A percentile compares a stretch with the other conserved stretches of the same genome.
These are phyloP conservation scores for Teleiodes luculella DNA, from an alignment of 2,888 invertebrate genomes.

Conservation along the genomic window DNA sequence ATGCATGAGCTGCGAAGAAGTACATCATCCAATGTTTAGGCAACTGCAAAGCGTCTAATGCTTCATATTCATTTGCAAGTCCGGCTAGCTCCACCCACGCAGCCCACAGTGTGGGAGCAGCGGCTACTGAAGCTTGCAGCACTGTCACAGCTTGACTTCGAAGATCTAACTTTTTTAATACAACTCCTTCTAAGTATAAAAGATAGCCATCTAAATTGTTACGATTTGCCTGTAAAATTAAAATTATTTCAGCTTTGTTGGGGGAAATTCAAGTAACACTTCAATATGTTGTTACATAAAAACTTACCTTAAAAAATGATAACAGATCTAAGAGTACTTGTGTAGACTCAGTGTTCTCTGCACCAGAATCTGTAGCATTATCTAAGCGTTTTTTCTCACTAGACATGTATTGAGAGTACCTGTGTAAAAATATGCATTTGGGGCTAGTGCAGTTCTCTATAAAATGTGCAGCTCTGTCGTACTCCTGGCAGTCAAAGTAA, in stretches of 20 bases:
- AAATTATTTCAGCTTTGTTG: not conserved
- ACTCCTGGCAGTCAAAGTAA: slow-evolving; percentile 94
- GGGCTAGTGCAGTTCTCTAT: slow-evolving; percentile 83
- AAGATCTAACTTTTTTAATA: slow-evolving; percentile 91
- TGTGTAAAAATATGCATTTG: slow-evolving; percentile 89
- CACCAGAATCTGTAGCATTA: slow-evolving; percentile 73
- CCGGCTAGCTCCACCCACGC: slow-evolving; percentile 96
- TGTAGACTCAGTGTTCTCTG: slow-evolving; percentile 62
- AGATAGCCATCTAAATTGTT: slow-evolving; percentile 91
- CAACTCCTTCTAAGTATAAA: slow-evolving; percentile 93
- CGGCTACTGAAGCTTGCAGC: slow-evolving; percentile 87
- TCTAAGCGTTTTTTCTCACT: slow-evolving; percentile 94
- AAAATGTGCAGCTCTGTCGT: slow-evolving; percentile 91
- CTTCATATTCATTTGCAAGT: slow-evolving; percentile 89
- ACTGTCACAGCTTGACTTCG: slow-evolving; percentile 86
- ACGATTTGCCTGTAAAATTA: slow-evolving; percentile 66
- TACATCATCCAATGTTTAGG: slow-evolving; percentile 97
- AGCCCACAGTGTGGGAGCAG: slow-evolving; percentile 94
- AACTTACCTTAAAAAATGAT: slow-evolving; percentile 64
- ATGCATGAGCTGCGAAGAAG: slow-evolving; percentile 94
- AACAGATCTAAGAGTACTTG: slow-evolving; percentile 66
- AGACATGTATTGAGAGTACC: slow-evolving; percentile 92
- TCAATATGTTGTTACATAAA: not conserved
- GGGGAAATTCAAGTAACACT: not conserved
- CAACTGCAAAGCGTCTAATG: slow-evolving; percentile 80